Conservation (phyloP, 2,888 invertebrate genomes). For the Mylabris sibirica region DNA sequence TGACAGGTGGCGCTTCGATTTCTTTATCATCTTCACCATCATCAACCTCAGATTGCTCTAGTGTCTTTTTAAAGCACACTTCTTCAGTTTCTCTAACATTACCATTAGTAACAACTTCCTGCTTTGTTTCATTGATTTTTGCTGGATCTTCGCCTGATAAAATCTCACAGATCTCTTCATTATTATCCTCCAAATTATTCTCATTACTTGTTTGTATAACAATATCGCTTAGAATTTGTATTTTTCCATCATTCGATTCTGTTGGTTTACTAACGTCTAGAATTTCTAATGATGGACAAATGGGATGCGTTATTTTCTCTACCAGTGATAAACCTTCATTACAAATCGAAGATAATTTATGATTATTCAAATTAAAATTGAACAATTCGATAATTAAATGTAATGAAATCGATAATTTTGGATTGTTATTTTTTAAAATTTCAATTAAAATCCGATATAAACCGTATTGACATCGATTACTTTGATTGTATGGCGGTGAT, state of each 20-base stretch:
- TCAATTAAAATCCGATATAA: constrained; percentile 13
- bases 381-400: constrained; percentile 11
- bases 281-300: constrained; percentile 12
- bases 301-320: constrained; percentile 12
- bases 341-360: neutral
- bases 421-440: neutral
- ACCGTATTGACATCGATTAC: neutral
- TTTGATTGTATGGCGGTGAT: constrained; percentile 2
- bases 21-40: neutral
- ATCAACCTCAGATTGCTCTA: neutral
- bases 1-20: neutral
- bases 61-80: neutral
- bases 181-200: neutral
- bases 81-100: neutral
- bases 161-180: neutral
- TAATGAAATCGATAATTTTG: neutral
- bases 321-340: neutral
- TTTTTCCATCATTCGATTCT: neutral
- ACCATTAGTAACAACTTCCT: neutral
- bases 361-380: constrained; percentile 8
- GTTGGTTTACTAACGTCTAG: neutral
- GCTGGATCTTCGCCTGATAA: neutral
- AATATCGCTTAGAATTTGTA: neutral
- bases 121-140: neutral
- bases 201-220: neutral